Evolutionary conservation across 2,888 invertebrate species (phyloP), one percentile per base, ranked within the genome.

Genomic region (Tortrix viridana): DNA sequence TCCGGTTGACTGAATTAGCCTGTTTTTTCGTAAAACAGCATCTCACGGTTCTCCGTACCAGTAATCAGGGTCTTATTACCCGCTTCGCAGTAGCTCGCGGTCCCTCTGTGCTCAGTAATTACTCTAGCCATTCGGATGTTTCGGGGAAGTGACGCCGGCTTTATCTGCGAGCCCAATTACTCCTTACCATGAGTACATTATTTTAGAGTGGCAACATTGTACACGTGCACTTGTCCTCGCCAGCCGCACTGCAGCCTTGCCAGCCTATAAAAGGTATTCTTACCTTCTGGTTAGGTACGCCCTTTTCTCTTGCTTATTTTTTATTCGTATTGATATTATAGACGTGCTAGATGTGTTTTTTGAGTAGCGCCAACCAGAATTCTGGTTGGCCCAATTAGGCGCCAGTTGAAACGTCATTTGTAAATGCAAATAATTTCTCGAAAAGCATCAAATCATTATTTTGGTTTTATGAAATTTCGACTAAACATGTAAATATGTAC

Each of bases 21-120:
- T 72, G 65, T 71, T 71, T 73, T 71, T 68, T 64, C 67, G 52
- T 66, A 69, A 67, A 60, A 65, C 69, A 70, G 69, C 75, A 76
- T 77, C 54, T 55, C 72, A 72, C 70, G 71, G 69, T 86, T 87
- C 87, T 71, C 60, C 75, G 87, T 85, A 86, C 56, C 61, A 66
- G 75, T 81, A 82, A 85, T 84, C 81, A 74, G 76, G 77, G 70
- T 73, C 76, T 85, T 86, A 88, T 88, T 86, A 76, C 74, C 43
- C 69, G 66, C 74, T 86, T 86, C 86, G 82, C 73, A 70, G 87
- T 86, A 87, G 71, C 70, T 62, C 60, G 76, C 79, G 80, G 84
- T 70, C 71, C 71, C 76, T 80, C 77, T 80, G 76, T 77, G 68
- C 74, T 59, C 65, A 43, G 73, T 82, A 83, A 86, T 84, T 82